Conservation (phyloP, 1,140 invertebrate genomes). For the Caenorhabditis brenneri region DNA sequence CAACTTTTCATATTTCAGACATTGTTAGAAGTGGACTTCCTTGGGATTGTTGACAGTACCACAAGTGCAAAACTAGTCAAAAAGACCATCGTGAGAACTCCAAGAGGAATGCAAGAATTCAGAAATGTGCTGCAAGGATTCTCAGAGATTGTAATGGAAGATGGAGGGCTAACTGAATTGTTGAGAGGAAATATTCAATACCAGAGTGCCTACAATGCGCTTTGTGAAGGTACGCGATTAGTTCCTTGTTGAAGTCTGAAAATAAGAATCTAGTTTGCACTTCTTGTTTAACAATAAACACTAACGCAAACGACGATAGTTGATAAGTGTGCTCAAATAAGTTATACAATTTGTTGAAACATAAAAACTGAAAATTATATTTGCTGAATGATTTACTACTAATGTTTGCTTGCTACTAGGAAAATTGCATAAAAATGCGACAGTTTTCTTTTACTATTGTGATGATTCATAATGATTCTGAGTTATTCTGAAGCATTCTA, state of each 20-base stretch:
- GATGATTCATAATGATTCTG: too few species aligned
- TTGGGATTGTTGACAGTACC: not conserved
- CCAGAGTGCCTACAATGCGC: not conserved
- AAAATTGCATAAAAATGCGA: too few species aligned
- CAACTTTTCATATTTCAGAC: not conserved
- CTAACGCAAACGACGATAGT: not conserved
- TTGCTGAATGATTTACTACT: too few species aligned
- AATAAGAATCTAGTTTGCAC: not conserved
- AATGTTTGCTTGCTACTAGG: too few species aligned
- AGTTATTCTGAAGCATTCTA: not conserved
- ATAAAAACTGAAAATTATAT: too few species aligned
- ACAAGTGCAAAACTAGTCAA: not conserved
- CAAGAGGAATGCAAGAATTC: not conserved
- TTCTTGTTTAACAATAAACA: not conserved
- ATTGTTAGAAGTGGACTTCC: not conserved
- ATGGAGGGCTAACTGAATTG: not conserved
- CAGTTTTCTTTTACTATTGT: too few species aligned
- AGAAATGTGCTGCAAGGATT: not conserved
- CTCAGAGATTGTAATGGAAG: not conserved
- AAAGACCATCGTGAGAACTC: not conserved
- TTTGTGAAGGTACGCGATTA: not conserved
- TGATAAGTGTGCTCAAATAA: too few species aligned
- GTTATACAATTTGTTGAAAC: too few species aligned
- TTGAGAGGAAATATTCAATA: not conserved
- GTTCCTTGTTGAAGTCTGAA: not conserved